Conservation (phyloP, 2,113 vertebrate species). For the Ranitomeya variabilis region DNA sequence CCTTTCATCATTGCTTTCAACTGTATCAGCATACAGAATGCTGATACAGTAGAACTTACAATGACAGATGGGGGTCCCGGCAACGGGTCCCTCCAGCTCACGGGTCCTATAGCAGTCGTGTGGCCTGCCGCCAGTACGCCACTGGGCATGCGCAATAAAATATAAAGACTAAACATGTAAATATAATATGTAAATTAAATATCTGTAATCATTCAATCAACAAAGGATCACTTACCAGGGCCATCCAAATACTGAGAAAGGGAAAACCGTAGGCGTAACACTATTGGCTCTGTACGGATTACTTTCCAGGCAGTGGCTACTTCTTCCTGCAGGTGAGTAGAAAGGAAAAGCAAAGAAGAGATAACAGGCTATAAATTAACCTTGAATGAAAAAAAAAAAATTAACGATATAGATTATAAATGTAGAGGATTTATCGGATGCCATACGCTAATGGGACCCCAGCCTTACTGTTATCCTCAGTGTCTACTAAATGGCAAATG, state of each 20-base stretch:
- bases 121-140: too few species aligned
- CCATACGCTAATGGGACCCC: too few species aligned
- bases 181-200: neutral
- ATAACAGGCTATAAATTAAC: neutral
- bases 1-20: too few species aligned
- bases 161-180: neutral
- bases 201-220: neutral
- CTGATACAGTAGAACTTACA: too few species aligned
- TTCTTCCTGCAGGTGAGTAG: constrained; percentile 83
- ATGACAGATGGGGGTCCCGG: too few species aligned
- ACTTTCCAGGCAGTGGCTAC: constrained; percentile 99
- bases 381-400: neutral
- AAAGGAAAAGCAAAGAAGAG: neutral
- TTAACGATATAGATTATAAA: neutral
- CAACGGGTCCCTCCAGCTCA: too few species aligned
- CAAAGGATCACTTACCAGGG: constrained; percentile 81
- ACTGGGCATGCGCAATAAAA: neutral
- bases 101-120: too few species aligned
- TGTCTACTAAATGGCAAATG: neutral
- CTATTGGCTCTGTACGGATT: constrained; percentile 93
- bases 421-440: too few species aligned
- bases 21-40: too few species aligned
- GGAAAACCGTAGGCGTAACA: constrained; percentile 94
- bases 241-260: constrained; percentile 99
- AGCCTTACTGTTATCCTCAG: neutral